Percentiles rank a stretch among this genome's conserved stretches.
Evolutionary conservation across 2,797 vertebrate species (phyloP).

Genomic region (Menidia menidia): DNA sequence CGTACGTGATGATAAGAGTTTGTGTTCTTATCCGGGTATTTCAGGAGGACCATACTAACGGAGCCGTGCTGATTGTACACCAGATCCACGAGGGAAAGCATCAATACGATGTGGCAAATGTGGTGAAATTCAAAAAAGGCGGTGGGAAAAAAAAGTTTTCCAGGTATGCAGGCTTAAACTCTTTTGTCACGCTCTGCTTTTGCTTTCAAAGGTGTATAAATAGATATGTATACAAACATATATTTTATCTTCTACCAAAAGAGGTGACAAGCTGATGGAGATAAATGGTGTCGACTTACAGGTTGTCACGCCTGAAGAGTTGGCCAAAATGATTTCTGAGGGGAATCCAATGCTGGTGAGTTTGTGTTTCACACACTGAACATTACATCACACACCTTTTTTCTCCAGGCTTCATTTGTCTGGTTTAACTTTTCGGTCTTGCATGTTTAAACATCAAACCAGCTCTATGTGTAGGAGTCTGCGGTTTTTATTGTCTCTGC

Average conservation of each 20-base stretch:
- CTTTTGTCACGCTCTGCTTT: no score
- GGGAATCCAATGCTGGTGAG: conserved; percentile 76
- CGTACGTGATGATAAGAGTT: not conserved
- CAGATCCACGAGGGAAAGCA: conserved; percentile 75
- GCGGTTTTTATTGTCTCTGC: not conserved
- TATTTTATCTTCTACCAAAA: conserved; percentile 43
- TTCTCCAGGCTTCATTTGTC: not conserved
- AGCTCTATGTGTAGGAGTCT: no score
- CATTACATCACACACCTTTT: not conserved
- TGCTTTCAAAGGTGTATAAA: no score
- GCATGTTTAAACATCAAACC: no score
- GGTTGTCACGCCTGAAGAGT: conserved; percentile 67
- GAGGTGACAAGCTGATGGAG: conserved; percentile 78
- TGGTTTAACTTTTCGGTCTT: no score
- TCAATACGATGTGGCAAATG: conserved; percentile 76
- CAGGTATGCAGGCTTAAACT: conserved; percentile 62
- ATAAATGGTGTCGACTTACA: conserved; percentile 70
- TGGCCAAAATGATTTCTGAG: conserved; percentile 66
- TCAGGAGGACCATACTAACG: conserved; percentile 62
- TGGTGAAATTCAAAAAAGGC: conserved; percentile 60
- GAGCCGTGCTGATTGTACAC: conserved; percentile 74
- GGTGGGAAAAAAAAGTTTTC: conserved; percentile 49
- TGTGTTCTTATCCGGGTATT: conserved; percentile 10
- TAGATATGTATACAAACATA: no score
- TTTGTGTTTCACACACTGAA: not conserved